These are phyloP conservation scores for Hetaerina americana DNA, from an alignment of 1,140 invertebrate genomes.

Conservation along the genomic window DNA sequence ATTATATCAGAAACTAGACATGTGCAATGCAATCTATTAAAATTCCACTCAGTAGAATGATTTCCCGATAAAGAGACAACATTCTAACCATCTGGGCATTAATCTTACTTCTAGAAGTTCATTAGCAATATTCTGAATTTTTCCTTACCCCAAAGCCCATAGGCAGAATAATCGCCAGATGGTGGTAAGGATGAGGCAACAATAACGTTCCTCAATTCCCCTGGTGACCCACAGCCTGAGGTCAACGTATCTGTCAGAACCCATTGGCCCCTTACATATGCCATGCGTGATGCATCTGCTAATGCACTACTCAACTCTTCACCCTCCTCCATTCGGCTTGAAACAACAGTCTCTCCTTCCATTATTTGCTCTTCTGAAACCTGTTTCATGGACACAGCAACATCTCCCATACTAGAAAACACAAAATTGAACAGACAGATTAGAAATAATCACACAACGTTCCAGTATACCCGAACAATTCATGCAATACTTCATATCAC, in stretches of 20 bases:
- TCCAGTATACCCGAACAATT: no score
- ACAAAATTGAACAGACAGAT: no score
- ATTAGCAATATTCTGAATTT: no score
- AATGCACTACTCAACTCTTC: conserved; percentile 54
- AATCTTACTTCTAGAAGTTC: no score
- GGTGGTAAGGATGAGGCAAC: conserved; percentile 60
- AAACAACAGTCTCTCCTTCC: neutral
- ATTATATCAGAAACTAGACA: no score
- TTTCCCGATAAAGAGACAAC: no score
- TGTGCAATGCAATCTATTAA: no score
- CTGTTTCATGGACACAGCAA: neutral
- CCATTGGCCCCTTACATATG: conserved; percentile 60
- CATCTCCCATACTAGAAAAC: neutral
- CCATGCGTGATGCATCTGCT: conserved; percentile 59
- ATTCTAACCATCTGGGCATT: no score
- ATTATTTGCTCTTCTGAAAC: neutral
- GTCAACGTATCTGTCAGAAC: conserved; percentile 48
- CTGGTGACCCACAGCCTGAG: conserved; percentile 20
- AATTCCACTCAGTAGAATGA: no score
- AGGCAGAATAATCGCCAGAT: conserved; percentile 64
- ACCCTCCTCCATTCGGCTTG: conserved; percentile 32
- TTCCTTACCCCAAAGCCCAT: conserved; percentile 54
- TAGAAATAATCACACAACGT: no score
- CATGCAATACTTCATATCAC: no score
- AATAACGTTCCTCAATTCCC: conserved; percentile 55